Evolutionary conservation across 2,797 vertebrate species (phyloP).

Genomic region (Knipowitschia caucasica): DNA sequence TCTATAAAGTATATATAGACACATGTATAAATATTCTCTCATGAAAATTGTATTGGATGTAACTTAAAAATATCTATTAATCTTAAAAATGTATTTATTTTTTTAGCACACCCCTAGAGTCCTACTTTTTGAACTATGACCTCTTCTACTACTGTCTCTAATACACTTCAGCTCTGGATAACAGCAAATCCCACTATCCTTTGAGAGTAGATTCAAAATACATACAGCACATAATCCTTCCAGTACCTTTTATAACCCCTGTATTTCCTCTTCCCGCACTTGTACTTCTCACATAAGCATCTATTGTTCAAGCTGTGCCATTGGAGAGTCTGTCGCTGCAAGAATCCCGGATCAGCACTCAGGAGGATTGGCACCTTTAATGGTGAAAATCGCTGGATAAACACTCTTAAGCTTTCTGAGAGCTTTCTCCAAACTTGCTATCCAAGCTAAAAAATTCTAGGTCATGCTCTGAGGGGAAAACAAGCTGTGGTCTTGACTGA

Average conservation of each 20-base stretch:
- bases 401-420: slow-evolving; percentile 43
- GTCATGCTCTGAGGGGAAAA: slow-evolving; percentile 20
- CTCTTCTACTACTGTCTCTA: neutral
- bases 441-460: slow-evolving; percentile 37
- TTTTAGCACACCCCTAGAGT: no score
- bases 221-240: neutral
- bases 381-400: slow-evolving; percentile 56
- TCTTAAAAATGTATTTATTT: no score
- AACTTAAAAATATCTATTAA: no score
- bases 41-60: no score
- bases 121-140: no score
- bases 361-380: slow-evolving; percentile 42
- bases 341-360: slow-evolving; percentile 43
- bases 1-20: no score
- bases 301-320: slow-evolving; percentile 42
- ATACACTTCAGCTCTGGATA: neutral
- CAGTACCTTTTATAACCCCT: slow-evolving; percentile 21
- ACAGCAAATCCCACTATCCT: neutral
- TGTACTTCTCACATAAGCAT: slow-evolving; percentile 27
- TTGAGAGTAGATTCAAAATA: neutral
- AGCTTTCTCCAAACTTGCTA: slow-evolving; percentile 53
- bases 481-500: slow-evolving; percentile 18
- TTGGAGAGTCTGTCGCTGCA: slow-evolving; percentile 34
- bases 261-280: slow-evolving; percentile 23
- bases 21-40: no score